These are phyloP conservation scores for Nyctibius bracteatus DNA, from an alignment of 2,113 vertebrate genomes.

Conservation along the genomic window DNA sequence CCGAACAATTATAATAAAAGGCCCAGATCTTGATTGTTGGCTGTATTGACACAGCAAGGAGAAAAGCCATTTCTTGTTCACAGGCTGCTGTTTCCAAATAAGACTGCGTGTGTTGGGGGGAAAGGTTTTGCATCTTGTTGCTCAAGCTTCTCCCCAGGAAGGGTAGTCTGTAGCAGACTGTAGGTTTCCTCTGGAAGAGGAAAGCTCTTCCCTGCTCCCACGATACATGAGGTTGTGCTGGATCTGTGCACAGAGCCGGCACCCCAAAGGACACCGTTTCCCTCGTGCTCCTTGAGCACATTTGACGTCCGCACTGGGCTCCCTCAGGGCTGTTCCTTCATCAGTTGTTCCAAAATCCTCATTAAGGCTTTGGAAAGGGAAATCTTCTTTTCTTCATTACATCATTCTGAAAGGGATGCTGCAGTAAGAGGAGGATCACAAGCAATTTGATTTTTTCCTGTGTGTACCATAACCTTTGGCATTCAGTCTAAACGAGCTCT, in stretches of 20 bases:
- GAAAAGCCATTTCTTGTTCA: background rate
- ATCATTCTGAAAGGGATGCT: background rate
- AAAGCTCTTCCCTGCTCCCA: background rate
- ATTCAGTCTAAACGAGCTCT: background rate
- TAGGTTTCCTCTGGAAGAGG: background rate
- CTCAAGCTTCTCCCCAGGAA: background rate
- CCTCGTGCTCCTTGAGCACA: background rate
- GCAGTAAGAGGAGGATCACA: background rate
- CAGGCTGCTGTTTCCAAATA: background rate
- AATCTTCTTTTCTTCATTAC: background rate
- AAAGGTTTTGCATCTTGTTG: background rate
- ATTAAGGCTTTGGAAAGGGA: background rate
- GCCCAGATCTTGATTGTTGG: background rate
- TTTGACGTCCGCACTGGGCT: fast-evolving
- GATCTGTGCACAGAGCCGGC: background rate
- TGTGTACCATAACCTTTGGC: background rate
- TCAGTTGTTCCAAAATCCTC: background rate
- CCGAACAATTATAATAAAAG: background rate
- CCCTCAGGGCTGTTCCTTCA: background rate
- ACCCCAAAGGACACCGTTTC: background rate
- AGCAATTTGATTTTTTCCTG: slow-evolving; percentile 2
- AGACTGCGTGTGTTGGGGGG: no score
- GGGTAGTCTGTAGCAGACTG: background rate
- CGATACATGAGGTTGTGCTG: background rate
- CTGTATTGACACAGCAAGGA: fast-evolving